Percentiles rank a stretch among this genome's conserved stretches.
phyloP scores from a whole-genome alignment of 2,888 invertebrate genomes.

The Ectemnius lituratus region DNA sequence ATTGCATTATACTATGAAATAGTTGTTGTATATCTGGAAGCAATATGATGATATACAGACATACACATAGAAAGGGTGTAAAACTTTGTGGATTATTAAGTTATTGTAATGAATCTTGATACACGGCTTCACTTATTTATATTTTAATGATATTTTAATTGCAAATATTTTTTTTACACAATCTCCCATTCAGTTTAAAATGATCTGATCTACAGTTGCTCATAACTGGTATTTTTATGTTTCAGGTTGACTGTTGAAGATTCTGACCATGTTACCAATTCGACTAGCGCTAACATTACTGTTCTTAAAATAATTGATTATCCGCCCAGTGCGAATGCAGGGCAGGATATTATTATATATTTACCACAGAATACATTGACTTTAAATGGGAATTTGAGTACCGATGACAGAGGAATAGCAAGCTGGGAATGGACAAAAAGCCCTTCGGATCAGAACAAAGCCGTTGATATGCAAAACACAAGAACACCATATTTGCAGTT shows the following conservation, averaged over 20 bases:
- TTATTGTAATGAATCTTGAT: too few relatives aligned
- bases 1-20: too few relatives aligned
- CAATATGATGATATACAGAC: too few relatives aligned
- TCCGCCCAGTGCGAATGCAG: constrained; percentile 96
- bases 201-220: constrained; percentile 10
- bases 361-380: constrained; percentile 91
- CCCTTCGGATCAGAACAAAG: constrained; percentile 91
- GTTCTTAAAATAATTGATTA: constrained; percentile 95
- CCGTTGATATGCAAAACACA: constrained; percentile 97
- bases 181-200: background rate
- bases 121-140: too few relatives aligned
- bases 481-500: constrained; percentile 92
- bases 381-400: constrained; percentile 93
- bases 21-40: too few relatives aligned
- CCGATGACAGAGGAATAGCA: constrained; percentile 95
- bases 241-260: constrained; percentile 91
- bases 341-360: constrained; percentile 92
- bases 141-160: too few relatives aligned
- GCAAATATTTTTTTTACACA: too few relatives aligned
- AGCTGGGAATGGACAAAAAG: constrained; percentile 98
- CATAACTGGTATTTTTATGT: too few relatives aligned
- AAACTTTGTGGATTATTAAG: too few relatives aligned
- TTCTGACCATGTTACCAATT: constrained; percentile 91
- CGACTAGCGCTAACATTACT: constrained; percentile 91
- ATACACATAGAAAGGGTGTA: too few relatives aligned